phyloP scores from a whole-genome alignment of 2,113 vertebrate genomes.

The Ramphastos sulfuratus region DNA sequence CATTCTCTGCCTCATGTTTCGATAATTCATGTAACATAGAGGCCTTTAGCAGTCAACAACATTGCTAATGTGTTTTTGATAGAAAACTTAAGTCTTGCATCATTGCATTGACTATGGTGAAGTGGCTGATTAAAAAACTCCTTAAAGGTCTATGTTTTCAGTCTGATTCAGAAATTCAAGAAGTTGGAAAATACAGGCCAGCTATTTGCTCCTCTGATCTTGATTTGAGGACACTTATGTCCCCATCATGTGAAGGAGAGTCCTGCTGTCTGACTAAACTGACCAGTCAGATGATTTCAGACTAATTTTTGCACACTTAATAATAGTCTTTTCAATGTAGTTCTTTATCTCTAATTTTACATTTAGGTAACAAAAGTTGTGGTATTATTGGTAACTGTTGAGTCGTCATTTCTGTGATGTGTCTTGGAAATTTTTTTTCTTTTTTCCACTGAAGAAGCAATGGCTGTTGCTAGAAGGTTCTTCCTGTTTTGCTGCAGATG shows the following conservation, averaged over 20 bases:
- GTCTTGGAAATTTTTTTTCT: background rate
- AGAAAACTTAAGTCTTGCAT: background rate
- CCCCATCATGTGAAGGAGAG: background rate
- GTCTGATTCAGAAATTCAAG: background rate
- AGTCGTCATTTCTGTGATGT: background rate
- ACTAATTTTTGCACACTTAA: background rate
- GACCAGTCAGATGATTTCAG: background rate
- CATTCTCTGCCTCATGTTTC: background rate
- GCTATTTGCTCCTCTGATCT: background rate
- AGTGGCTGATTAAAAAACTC: background rate
- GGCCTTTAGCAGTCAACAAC: background rate
- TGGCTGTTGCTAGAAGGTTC: background rate
- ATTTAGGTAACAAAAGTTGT: background rate
- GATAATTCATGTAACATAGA: background rate
- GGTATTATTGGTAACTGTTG: background rate
- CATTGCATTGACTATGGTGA: background rate
- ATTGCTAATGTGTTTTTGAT: background rate
- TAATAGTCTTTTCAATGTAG: background rate
- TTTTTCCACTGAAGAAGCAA: background rate
- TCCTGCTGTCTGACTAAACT: background rate
- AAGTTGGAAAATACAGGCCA: background rate
- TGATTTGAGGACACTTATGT: background rate
- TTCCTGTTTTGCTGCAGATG: constrained; percentile 78
- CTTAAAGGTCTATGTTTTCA: background rate
- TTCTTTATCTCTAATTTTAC: background rate